Conservation (phyloP, 2,888 invertebrate species). For the Drosophila pseudotakahashii region DNA sequence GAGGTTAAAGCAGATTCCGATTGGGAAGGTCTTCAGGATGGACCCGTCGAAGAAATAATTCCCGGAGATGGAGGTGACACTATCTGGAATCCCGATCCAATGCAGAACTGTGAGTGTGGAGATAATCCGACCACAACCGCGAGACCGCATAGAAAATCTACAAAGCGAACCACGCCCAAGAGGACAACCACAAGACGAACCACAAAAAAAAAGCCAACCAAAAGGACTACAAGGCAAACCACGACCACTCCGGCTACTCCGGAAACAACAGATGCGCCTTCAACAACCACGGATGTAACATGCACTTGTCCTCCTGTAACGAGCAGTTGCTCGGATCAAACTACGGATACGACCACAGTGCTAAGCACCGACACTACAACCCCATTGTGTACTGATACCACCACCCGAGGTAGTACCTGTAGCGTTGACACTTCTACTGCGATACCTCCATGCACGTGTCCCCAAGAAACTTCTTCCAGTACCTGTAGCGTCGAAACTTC, state of each 20-base stretch:
- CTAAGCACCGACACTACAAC: not conserved
- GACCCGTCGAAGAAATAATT: not conserved
- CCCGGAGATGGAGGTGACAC: not conserved
- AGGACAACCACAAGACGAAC: slow-evolving; percentile 8
- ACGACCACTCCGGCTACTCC: not conserved
- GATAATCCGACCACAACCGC: not conserved
- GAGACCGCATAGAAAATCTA: too few species aligned
- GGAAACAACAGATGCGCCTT: slow-evolving; percentile 2
- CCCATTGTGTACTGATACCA: not conserved
- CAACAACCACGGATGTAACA: slow-evolving; percentile 1
- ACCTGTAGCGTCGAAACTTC: not conserved
- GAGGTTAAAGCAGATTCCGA: not conserved
- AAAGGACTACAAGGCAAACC: not conserved
- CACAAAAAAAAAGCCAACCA: not conserved
- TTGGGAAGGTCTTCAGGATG: not conserved
- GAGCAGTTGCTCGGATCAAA: not conserved
- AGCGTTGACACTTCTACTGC: not conserved
- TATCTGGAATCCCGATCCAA: not conserved
- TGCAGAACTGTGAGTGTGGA: not conserved
- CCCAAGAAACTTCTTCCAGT: not conserved
- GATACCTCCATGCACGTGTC: not conserved
- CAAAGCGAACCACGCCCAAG: not conserved
- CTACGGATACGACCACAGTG: not conserved
- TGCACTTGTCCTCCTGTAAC: not conserved
- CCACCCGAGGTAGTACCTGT: not conserved